phyloP scores from a whole-genome alignment of 2,888 invertebrate genomes.

The Podabrus alpinus region DNA sequence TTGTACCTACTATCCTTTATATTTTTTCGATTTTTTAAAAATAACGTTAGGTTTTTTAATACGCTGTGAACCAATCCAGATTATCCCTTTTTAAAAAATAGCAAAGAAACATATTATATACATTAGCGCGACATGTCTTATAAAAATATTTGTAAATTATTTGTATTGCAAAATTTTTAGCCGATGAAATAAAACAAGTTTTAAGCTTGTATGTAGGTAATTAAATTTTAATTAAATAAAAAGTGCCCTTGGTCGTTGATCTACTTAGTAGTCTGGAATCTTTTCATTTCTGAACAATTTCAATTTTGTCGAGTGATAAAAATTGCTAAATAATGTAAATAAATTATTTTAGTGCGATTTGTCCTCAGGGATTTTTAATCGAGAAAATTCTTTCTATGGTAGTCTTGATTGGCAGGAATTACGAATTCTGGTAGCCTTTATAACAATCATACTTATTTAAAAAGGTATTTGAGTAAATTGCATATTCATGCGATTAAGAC shows the following conservation, averaged over 20 bases:
- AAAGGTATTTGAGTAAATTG: background rate
- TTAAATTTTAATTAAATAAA: background rate
- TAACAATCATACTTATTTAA: background rate
- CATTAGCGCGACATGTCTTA: background rate
- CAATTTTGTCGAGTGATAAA: background rate
- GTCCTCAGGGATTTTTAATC: background rate
- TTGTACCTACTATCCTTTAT: background rate
- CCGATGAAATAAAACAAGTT: background rate
- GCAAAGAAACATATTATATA: background rate
- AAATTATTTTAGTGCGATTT: background rate
- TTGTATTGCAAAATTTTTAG: background rate
- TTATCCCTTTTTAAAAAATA: background rate
- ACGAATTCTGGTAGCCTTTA: background rate
- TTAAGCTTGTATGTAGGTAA: background rate
- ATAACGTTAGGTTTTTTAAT: too few species aligned
- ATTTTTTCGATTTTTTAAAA: background rate
- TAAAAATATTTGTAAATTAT: background rate
- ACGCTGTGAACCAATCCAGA: background rate
- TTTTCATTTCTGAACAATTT: background rate
- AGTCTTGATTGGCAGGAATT: background rate
- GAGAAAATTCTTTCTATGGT: background rate
- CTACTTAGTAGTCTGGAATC: background rate
- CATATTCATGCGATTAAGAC: background rate
- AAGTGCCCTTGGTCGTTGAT: background rate
- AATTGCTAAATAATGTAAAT: background rate